Conservation (phyloP, 1,140 invertebrate genomes). For the Drosophila truncata region DNA sequence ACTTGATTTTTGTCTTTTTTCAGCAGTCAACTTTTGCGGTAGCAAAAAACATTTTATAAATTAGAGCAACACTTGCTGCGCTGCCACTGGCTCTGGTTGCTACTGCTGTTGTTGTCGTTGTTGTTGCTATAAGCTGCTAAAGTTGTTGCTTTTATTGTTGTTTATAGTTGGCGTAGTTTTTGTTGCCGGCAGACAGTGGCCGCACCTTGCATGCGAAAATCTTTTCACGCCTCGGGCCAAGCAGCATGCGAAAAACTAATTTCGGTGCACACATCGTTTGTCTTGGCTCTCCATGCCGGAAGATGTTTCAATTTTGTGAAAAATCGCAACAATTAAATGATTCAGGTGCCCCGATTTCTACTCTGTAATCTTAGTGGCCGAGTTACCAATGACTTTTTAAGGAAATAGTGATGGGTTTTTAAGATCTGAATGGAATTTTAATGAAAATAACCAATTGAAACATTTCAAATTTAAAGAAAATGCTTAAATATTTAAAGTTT, state of each 20-base stretch:
- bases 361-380: conserved; percentile 35
- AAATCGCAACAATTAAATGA: conserved; percentile 79
- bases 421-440: not conserved
- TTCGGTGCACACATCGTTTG: conserved; percentile 79
- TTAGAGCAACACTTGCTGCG: conserved; percentile 79
- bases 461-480: no score
- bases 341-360: conserved; percentile 77
- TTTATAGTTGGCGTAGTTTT: conserved; percentile 13
- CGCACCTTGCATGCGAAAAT: conserved; percentile 82
- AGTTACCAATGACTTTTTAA: conserved; percentile 2
- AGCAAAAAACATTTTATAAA: conserved; percentile 80
- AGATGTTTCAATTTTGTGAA: conserved; percentile 82
- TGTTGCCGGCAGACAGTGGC: conserved; percentile 43
- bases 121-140: conserved; percentile 21
- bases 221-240: conserved; percentile 76
- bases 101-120: conserved; percentile 5
- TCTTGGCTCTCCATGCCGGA: conserved; percentile 71
- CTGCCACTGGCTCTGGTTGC: conserved; percentile 30
- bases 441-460: not conserved
- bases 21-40: conserved; percentile 46
- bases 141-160: conserved; percentile 34
- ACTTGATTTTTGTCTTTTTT: conserved; percentile 27
- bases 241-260: conserved; percentile 81
- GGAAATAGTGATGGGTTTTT: not conserved
- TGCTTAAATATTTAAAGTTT: no score